These are phyloP conservation scores for Odontomachus brunneus DNA, from an alignment of 1,140 invertebrate species.

Conservation along the genomic window DNA sequence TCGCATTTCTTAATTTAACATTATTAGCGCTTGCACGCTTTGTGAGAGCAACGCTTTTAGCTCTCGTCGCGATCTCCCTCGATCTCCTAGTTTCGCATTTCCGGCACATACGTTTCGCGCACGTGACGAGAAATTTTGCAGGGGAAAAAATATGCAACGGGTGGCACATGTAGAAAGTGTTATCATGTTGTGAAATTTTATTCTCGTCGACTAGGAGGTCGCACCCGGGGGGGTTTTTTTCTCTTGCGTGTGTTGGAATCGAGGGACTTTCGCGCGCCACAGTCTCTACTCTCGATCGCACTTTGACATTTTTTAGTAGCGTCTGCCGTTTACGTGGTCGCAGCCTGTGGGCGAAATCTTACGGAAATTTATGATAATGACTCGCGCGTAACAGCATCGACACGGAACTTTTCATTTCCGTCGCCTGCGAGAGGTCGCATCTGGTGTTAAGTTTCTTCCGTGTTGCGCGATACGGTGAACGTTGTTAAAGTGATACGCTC, in stretches of 20 bases:
- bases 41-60: neutral
- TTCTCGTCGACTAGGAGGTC: neutral
- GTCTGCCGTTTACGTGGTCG: neutral
- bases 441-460: constrained; percentile 47
- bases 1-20: too few relatives aligned
- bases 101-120: neutral
- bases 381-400: neutral
- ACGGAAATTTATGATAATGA: neutral
- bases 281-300: constrained; percentile 10
- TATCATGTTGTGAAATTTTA: neutral
- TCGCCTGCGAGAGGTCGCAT: neutral
- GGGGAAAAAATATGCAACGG: neutral
- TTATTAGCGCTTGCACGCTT: too few relatives aligned
- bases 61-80: too few relatives aligned
- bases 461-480: neutral
- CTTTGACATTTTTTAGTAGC: constrained; percentile 8
- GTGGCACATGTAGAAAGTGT: neutral
- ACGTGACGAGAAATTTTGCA: neutral
- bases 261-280: neutral
- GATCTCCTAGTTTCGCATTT: too few relatives aligned
- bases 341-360: neutral
- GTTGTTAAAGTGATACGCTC: neutral
- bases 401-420: constrained; percentile 3
- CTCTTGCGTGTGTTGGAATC: neutral
- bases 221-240: neutral